phyloP scores from a whole-genome alignment of 2,113 vertebrate genomes.

The Willisornis vidua region DNA sequence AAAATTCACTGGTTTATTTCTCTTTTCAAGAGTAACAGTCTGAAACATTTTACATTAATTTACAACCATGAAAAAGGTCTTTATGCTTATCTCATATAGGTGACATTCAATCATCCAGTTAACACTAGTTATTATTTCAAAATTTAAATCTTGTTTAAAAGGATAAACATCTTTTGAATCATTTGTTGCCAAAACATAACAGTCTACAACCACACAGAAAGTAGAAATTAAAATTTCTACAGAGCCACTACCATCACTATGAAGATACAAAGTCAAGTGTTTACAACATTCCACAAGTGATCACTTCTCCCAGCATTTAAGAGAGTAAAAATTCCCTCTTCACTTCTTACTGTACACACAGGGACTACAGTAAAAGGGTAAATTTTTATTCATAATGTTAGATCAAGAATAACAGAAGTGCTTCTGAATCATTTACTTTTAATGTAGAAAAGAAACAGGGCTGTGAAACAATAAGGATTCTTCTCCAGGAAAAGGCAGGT shows the following conservation, averaged over 20 bases:
- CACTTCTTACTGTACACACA: background rate
- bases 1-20: constrained; percentile 53
- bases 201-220: constrained; percentile 25
- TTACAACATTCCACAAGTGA: background rate
- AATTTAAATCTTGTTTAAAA: background rate
- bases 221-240: constrained; percentile 47
- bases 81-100: background rate
- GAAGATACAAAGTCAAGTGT: constrained; percentile 16
- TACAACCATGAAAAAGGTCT: constrained; percentile 4
- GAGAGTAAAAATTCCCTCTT: background rate
- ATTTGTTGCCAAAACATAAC: background rate
- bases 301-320: background rate
- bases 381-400: background rate
- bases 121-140: background rate
- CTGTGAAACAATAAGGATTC: background rate
- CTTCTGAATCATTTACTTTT: background rate
- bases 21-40: constrained; percentile 28
- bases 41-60: constrained; percentile 47
- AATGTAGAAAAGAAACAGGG: background rate
- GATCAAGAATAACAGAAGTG: background rate
- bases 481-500: background rate
- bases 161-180: background rate
- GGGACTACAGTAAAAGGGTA: background rate
- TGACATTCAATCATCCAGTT: background rate
- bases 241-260: background rate